Conservation (phyloP, 2,888 invertebrate genomes). For the Hipparchia semele region DNA sequence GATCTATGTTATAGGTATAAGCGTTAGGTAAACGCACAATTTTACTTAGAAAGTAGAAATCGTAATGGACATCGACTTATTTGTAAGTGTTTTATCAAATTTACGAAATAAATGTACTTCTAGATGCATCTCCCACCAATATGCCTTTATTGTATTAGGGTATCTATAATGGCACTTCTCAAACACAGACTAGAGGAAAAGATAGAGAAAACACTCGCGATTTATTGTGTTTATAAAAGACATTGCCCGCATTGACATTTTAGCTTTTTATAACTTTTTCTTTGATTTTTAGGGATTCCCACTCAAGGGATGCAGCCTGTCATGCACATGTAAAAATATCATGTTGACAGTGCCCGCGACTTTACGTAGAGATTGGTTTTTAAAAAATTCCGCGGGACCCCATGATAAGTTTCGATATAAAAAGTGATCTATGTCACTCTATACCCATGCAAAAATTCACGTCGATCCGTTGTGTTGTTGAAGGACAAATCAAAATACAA, state of each 20-base stretch:
- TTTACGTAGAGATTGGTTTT: too few species aligned
- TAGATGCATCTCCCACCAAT: constrained; percentile 36
- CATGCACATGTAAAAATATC: too few species aligned
- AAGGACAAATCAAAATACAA: too few species aligned
- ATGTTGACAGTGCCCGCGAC: not conserved
- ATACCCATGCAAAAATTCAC: too few species aligned
- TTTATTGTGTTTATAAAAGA: not conserved
- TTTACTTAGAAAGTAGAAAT: constrained; percentile 10
- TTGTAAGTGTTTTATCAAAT: constrained; percentile 24
- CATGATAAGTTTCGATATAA: too few species aligned
- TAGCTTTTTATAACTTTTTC: not conserved
- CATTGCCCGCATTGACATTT: too few species aligned
- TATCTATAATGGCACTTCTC: constrained; percentile 10
- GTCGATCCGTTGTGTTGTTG: too few species aligned
- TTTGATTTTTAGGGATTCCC: not conserved
- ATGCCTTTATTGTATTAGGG: constrained; percentile 23
- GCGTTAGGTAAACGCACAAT: constrained; percentile 19
- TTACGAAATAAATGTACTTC: constrained; percentile 14
- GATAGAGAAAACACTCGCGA: not conserved
- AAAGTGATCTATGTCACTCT: too few species aligned
- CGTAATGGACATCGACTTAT: constrained; percentile 17
- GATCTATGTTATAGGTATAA: not conserved
- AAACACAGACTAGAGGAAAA: not conserved
- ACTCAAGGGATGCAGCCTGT: not conserved
- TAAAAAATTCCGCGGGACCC: too few species aligned